Conservation (phyloP, 1,140 invertebrate genomes). For the Megathymus violae region DNA sequence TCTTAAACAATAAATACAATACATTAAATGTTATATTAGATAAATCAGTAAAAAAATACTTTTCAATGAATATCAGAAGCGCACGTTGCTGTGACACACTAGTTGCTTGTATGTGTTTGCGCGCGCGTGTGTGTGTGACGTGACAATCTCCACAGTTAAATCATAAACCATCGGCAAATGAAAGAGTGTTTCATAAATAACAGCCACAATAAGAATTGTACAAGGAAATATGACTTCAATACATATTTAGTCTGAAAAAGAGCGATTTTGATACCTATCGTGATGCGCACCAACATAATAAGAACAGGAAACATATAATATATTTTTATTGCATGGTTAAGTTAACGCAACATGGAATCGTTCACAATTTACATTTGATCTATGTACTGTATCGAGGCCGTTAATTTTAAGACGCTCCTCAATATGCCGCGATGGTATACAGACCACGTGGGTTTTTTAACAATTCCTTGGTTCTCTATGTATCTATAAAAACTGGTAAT, state of each 20-base stretch:
- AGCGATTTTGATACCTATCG: no score
- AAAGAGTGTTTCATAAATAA: background rate
- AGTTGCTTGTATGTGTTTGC: background rate
- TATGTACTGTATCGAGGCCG: no score
- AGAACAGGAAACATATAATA: no score
- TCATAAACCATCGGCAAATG: background rate
- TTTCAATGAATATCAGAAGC: slow-evolving; percentile 21
- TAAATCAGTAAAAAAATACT: slow-evolving; percentile 23
- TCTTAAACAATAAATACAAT: slow-evolving; percentile 21
- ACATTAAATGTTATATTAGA: slow-evolving; percentile 10
- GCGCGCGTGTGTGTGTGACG: background rate
- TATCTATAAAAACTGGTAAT: slow-evolving; percentile 12
- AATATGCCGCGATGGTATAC: background rate
- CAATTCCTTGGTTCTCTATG: slow-evolving; percentile 10
- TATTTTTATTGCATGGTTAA: no score
- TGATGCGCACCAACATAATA: no score
- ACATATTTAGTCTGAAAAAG: no score
- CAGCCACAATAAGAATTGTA: background rate
- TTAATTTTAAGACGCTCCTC: background rate
- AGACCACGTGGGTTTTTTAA: background rate
- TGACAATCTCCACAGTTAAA: background rate
- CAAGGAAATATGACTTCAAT: no score
- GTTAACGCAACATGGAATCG: no score
- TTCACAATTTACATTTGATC: no score
- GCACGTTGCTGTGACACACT: slow-evolving; percentile 1